Base-by-base conservation (phyloP, 1,140 invertebrate species). In the Ditylenchus dipsaci region DNA sequence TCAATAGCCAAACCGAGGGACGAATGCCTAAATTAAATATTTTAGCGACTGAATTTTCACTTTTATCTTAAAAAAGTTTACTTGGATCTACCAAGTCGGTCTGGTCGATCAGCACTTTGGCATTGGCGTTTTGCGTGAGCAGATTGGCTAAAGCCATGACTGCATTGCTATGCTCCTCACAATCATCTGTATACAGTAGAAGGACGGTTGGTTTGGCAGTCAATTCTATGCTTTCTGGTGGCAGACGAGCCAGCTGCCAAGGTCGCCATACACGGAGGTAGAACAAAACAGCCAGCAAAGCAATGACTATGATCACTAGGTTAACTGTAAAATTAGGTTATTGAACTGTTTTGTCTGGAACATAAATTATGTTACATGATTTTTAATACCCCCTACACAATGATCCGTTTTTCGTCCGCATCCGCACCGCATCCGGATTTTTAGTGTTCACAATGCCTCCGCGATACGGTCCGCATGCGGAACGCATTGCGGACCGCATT, bases 161-260 rank as follows among this genome's bases (percentile, higher is more conserved):
- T 13, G 64, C 65, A 13, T 72, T 45, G 17, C 29, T 67, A 38
- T 79, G 79, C 57, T 58, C 45, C 15, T 57, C 33, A 56, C 77
- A 81, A 63, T 79, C 78, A 63, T 79, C 78, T 17, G 78, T 72
- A 65, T 79, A 79, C n/a, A 79, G 26, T n/a, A 79, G 53, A 15
- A 82, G 63, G 9, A 81, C 75, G 13, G 62, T 59, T 38, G 79
- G 78, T 26, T 59, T 61, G 19, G 27, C 58, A 1, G 45, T 62
- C 56, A 77, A 63, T 53, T 74, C 77, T 9, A 75, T 26, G 27
- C 15, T 19, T 49, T 74, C 60, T 9, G 57, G 68, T 17, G 65
- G 77, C 23, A 29, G 68, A 26, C 62, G 65, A 19, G 23, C 19
- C 13, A 76, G 23, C 15, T 42, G 27, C 7, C 30, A 57, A 17